Base-by-base conservation (phyloP, 1,140 invertebrate genomes). In the Reticulitermes speratus region DNA sequence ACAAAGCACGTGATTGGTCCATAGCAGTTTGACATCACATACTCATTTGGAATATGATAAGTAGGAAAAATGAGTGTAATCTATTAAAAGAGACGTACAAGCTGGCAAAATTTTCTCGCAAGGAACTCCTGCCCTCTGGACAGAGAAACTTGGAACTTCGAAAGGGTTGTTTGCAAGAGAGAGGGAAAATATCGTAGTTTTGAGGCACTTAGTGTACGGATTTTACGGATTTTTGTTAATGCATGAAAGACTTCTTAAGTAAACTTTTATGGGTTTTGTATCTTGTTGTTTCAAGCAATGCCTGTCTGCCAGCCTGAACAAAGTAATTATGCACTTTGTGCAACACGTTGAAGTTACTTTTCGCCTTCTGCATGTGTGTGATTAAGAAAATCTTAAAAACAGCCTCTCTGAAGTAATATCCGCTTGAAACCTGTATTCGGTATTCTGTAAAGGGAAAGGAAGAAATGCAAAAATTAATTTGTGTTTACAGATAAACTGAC, bases 11-110 rank as follows among this genome's bases (percentile, higher is more conserved):
- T 84, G 84, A 84, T 84, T 84, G 84, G 84, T 65, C 44, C 48
- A 65, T 38, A 45, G 84, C 5, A 65, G 44, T 65, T 52, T 84
- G 84, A 84, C 84, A 59, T 65, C 30, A 59, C 30, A 65, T 38
- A 65, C 84, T 84, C 45, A 84, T 84, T 84, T 84, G 48, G 84
- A 84, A 84, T 84, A 84, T 84, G 84, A 84, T 84, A 84, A 84
- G 84, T 65, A 84, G 48, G 84, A 65, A 65, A 84, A 84, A 84
- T 65, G 84, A 84, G 84, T 30, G 16, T 65, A 84, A 84, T 84
- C 84, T 55, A 84, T 84, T 84, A 84, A 84, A 84, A 84, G 84
- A 75, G 65, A 75, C 65, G 25, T 75, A 8, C n/a, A 30, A 19
- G 30, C 52, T 55, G 65, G 19, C 65, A 75, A 75, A 75, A 75